Evolutionary conservation across 2,888 invertebrate genomes (phyloP).

Genomic region (Desoria tigrina): DNA sequence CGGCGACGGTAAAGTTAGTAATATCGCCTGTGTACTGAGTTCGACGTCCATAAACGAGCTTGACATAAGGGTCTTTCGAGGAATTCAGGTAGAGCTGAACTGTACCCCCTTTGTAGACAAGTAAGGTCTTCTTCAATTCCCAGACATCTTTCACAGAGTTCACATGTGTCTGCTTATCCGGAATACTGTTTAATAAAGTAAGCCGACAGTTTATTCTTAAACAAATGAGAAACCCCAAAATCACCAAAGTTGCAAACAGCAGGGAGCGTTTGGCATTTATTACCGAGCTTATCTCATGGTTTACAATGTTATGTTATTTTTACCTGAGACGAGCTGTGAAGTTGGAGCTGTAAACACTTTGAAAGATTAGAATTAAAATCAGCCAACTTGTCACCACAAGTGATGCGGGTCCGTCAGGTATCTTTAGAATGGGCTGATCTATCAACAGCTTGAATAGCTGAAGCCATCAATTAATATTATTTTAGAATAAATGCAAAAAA

Average conservation of each 20-base stretch:
- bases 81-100: conserved; percentile 13
- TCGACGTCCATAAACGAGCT: neutral
- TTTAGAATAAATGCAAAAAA: no score
- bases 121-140: conserved; percentile 14
- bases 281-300: no score
- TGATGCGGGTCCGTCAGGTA: conserved; percentile 20
- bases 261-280: no score
- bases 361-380: conserved; percentile 21
- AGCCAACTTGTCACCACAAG: conserved; percentile 24
- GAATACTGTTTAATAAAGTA: conserved; percentile 3
- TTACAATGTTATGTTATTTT: no score
- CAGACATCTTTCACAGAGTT: conserved; percentile 25
- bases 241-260: no score
- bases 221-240: no score
- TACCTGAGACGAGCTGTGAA: conserved; percentile 28
- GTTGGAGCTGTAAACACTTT: conserved; percentile 28
- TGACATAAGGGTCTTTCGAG: neutral
- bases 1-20: no score
- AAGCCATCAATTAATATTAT: no score
- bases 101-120: conserved; percentile 12
- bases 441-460: conserved; percentile 18
- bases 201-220: no score
- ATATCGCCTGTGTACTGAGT: neutral
- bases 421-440: conserved; percentile 22
- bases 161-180: neutral